Evolutionary conservation across 2,797 vertebrate genomes (phyloP), one percentile per base, ranked within the genome.

Genomic region (Chelon labrosus): DNA sequence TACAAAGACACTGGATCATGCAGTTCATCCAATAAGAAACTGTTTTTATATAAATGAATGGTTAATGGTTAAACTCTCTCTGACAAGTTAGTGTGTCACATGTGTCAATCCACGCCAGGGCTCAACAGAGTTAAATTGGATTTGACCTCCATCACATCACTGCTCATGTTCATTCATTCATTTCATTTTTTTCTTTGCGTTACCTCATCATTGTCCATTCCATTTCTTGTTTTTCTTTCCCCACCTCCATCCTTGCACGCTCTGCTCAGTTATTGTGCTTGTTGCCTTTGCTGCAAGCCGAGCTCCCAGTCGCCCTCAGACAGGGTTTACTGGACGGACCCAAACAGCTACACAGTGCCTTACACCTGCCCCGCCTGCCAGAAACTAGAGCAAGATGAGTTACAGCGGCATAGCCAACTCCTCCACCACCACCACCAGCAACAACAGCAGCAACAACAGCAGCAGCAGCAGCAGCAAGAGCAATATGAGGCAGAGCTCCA

Each of bases 311-410:
- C 79, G 20, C 74, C 84, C 27, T 60, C 82, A 66, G 81, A 82
- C 1, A 80, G 81, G 77, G 76, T 80, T 75, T 87, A 91, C 84
- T 94, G 92, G 93, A 78, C 70, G 67, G 91, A 91, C 31, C 79
- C 82, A 19, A 70, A 83, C 31, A 58, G 73, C 63, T 70, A 75
- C 70, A 70, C 82, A 3, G 66, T 89, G 75, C 79, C 89, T 60
- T 94, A 93, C 85, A 90, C 86, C 70, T 94, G 93, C 20, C 91
- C 91, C 13, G 88, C 89, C 84, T 95, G 94, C 80, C 91, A 88
- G 87, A 82, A 85, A 82, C 87, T 86, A 81, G 89, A 91, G 70
- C 82, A 83, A 22, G 72, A 84, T 0, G 65, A 88, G 62, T 74
- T 82, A 35, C 73, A 68, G 46, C 57, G 14, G 59, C 70, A 73